phyloP scores from a whole-genome alignment of 2,888 invertebrate genomes.

The Salpingus planirostris region DNA sequence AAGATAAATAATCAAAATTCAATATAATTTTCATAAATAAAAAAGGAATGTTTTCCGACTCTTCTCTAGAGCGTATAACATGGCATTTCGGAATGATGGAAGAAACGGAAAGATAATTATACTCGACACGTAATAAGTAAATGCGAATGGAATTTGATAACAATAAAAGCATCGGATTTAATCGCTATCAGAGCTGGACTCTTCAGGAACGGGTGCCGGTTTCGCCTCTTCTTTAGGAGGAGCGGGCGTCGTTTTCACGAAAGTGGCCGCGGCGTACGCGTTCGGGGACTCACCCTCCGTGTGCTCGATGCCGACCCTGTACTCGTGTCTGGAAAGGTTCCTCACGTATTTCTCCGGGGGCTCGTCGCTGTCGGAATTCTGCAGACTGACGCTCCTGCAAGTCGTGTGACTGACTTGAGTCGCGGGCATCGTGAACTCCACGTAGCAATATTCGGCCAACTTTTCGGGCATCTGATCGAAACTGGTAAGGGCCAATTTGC shows the following conservation, averaged over 20 bases:
- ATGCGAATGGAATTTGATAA: neutral
- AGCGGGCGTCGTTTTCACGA: conserved; percentile 35
- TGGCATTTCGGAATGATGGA: conserved; percentile 1
- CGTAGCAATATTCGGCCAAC: conserved; percentile 77
- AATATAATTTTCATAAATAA: conserved; percentile 1
- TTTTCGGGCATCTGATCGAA: conserved; percentile 96
- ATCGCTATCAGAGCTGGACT: conserved; percentile 44
- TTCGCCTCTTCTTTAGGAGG: conserved; percentile 37
- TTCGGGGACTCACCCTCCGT: conserved; percentile 64
- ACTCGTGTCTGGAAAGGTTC: conserved; percentile 92
- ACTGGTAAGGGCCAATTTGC: conserved; percentile 89
- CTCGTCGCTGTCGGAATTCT: conserved; percentile 73
- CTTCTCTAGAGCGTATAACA: no score
- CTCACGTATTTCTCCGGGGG: conserved; percentile 98
- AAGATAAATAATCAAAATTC: conserved; percentile 2
- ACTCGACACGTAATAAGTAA: no score
- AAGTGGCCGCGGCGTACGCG: conserved; percentile 56
- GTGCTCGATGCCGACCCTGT: conserved; percentile 89
- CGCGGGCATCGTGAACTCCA: conserved; percentile 98
- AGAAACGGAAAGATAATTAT: conserved; percentile 2
- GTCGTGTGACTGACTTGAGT: conserved; percentile 94
- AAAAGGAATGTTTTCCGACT: neutral
- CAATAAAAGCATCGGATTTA: conserved; percentile 22
- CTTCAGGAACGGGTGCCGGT: conserved; percentile 34
- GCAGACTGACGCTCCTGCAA: conserved; percentile 86